A percentile compares a stretch with the other conserved stretches of the same genome.
These are phyloP conservation scores for Dynastes hyllus DNA, from an alignment of 2,888 invertebrate species.

Conservation along the genomic window DNA sequence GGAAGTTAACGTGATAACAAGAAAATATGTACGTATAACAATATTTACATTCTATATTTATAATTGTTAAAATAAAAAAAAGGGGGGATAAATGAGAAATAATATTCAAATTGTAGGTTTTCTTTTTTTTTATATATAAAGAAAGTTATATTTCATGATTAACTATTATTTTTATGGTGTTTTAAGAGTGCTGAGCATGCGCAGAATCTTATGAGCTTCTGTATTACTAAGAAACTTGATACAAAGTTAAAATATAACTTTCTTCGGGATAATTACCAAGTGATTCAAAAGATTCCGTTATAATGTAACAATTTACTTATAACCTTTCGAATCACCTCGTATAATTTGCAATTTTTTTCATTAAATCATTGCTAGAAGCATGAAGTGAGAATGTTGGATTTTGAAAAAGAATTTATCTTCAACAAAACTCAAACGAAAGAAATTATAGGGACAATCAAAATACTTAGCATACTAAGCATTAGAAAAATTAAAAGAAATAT, in stretches of 20 bases:
- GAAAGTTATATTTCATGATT: not conserved
- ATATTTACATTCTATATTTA: not conserved
- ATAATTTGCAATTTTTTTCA: not conserved
- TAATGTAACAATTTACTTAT: no score
- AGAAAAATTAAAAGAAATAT: not conserved
- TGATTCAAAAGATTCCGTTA: no score
- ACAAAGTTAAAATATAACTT: no score
- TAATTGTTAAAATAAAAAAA: slow-evolving; percentile 5
- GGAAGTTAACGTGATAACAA: not conserved
- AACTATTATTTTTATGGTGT: no score
- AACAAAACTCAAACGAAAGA: not conserved
- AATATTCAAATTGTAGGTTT: not conserved
- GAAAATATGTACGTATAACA: not conserved
- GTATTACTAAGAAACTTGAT: no score
- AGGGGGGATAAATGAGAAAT: not conserved
- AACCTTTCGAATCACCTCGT: not conserved
- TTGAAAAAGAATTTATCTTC: not conserved
- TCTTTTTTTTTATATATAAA: not conserved
- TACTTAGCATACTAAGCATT: not conserved
- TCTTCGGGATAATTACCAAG: no score
- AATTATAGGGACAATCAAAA: not conserved
- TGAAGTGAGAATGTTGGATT: slow-evolving; percentile 1
- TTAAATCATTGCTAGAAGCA: not conserved
- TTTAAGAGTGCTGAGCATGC: no score
- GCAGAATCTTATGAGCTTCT: no score